phyloP scores from a whole-genome alignment of 2,888 invertebrate genomes.

The Spicauda simplicius region DNA sequence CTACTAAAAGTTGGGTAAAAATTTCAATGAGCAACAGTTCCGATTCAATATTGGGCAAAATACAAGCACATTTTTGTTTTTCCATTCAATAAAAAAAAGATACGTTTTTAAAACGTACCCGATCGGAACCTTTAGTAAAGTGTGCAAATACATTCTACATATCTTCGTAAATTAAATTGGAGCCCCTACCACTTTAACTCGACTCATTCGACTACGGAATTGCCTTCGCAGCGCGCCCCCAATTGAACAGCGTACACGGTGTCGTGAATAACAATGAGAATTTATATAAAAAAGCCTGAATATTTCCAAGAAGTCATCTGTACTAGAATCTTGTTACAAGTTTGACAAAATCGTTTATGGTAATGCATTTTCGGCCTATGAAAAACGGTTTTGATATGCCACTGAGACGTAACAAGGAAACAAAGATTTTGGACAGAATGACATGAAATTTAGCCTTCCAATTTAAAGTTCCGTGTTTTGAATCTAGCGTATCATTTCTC shows the following conservation, averaged over 20 bases:
- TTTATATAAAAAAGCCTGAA: constrained; percentile 23
- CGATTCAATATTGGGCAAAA: too few species aligned
- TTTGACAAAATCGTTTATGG: constrained; percentile 3
- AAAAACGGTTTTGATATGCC: too few species aligned
- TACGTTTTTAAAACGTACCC: neutral
- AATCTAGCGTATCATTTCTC: too few species aligned
- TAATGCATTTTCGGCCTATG: too few species aligned
- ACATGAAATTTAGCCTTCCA: too few species aligned
- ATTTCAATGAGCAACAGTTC: too few species aligned
- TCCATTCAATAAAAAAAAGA: neutral
- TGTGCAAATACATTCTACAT: constrained; percentile 25
- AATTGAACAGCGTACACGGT: constrained; percentile 34
- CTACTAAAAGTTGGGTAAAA: too few species aligned
- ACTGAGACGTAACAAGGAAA: too few species aligned
- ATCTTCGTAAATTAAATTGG: constrained; percentile 37
- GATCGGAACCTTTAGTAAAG: neutral
- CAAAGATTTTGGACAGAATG: too few species aligned
- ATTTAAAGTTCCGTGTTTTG: too few species aligned
- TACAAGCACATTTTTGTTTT: too few species aligned
- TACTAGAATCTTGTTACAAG: neutral
- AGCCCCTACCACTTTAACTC: constrained; percentile 35
- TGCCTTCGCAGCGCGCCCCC: constrained; percentile 32
- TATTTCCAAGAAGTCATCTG: constrained; percentile 22
- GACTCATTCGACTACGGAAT: constrained; percentile 35
- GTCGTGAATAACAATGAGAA: constrained; percentile 34